These are phyloP conservation scores for Oreortyx pictus DNA, from an alignment of 2,797 vertebrate species.

Conservation along the genomic window DNA sequence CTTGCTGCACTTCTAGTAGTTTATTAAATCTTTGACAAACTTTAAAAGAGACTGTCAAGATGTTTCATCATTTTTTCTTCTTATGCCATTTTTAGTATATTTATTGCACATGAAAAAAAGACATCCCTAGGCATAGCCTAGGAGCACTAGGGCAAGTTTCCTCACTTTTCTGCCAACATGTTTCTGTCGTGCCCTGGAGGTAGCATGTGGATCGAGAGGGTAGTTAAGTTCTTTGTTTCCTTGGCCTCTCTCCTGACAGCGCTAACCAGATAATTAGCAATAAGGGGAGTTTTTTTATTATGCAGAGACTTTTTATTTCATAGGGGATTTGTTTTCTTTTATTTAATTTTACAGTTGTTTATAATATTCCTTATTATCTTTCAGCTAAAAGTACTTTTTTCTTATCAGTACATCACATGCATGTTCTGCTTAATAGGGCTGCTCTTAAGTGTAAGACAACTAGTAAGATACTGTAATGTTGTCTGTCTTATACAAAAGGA, in stretches of 20 bases:
- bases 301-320: not conserved
- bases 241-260: conserved; percentile 41
- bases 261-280: conserved; percentile 50
- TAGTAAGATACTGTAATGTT: not conserved
- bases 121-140: conserved; percentile 71
- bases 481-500: not conserved
- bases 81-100: conserved; percentile 70
- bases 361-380: not conserved
- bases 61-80: conserved; percentile 59
- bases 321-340: not conserved
- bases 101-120: conserved; percentile 69
- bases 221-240: conserved; percentile 43
- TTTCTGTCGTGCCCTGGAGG: conserved; percentile 73
- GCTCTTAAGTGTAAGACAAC: not conserved
- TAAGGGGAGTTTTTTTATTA: not conserved
- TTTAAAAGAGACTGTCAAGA: conserved; percentile 71
- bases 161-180: conserved; percentile 50
- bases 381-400: not conserved
- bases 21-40: conserved; percentile 66
- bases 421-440: not conserved
- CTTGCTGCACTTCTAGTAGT: conserved; percentile 53
- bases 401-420: not conserved
- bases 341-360: not conserved
- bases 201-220: conserved; percentile 68
- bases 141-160: conserved; percentile 55